A percentile compares a stretch with the other conserved stretches of the same genome.
Evolutionary conservation across 2,888 invertebrate species (phyloP).

Genomic region (Parochlus steinenii): DNA sequence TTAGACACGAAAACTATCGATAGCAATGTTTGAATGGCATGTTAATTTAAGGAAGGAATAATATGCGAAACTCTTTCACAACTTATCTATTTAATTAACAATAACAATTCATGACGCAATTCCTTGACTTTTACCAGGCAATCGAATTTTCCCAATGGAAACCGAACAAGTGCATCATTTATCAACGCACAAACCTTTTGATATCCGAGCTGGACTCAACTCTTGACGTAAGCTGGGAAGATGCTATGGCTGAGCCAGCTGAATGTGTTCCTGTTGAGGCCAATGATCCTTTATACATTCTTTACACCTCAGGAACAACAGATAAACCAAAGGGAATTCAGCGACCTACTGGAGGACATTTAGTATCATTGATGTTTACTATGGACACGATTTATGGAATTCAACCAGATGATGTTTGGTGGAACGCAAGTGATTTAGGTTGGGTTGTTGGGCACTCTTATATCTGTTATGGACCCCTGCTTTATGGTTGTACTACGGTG

Average conservation of each 20-base stretch:
- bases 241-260: constrained; percentile 46
- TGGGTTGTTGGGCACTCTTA: constrained; percentile 94
- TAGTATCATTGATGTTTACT: constrained; percentile 70
- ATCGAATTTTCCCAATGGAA: constrained; percentile 53
- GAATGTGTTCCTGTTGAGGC: constrained; percentile 76
- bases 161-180: constrained; percentile 67
- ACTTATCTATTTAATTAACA: background rate
- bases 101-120: background rate
- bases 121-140: constrained; percentile 30
- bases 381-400: constrained; percentile 71
- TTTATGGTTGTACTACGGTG: constrained; percentile 62
- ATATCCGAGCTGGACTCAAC: constrained; percentile 42
- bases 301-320: constrained; percentile 85
- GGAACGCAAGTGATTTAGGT: constrained; percentile 53
- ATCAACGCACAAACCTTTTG: constrained; percentile 54
- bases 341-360: constrained; percentile 75
- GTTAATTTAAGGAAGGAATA: too few species aligned
- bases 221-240: constrained; percentile 63
- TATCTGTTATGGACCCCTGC: constrained; percentile 79
- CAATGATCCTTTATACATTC: constrained; percentile 76
- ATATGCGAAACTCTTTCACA: too few species aligned
- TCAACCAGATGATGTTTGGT: constrained; percentile 65
- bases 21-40: too few species aligned
- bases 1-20: too few species aligned
- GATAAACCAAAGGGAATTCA: constrained; percentile 63